These are phyloP conservation scores for Molorchus minor DNA, from an alignment of 2,888 invertebrate species.

Conservation along the genomic window DNA sequence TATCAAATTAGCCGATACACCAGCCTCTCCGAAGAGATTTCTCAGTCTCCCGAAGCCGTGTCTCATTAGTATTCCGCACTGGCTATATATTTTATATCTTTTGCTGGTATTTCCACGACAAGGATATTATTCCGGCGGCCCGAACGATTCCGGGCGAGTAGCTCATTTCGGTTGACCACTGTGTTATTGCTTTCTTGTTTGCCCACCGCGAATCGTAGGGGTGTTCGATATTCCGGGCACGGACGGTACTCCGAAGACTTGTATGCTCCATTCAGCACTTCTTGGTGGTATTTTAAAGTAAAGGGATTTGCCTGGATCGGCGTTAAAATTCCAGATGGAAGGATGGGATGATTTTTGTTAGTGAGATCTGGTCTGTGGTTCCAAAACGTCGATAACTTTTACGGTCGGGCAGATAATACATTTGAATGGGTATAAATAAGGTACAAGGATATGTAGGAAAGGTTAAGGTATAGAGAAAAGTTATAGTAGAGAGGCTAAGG, in stretches of 20 bases:
- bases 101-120: slow-evolving; percentile 58
- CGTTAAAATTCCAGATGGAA: slow-evolving; percentile 49
- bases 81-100: slow-evolving; percentile 61
- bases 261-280: slow-evolving; percentile 56
- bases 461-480: too few relatives aligned
- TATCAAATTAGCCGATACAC: slow-evolving; percentile 12
- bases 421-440: too few relatives aligned
- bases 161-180: slow-evolving; percentile 61
- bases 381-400: too few relatives aligned
- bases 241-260: slow-evolving; percentile 50
- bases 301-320: slow-evolving; percentile 49
- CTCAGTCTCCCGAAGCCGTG: not conserved
- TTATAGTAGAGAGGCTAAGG: too few relatives aligned
- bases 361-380: too few relatives aligned
- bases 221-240: slow-evolving; percentile 52
- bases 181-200: slow-evolving; percentile 58
- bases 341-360: too few relatives aligned
- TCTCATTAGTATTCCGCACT: slow-evolving; percentile 56
- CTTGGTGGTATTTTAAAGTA: slow-evolving; percentile 48
- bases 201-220: slow-evolving; percentile 37
- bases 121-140: slow-evolving; percentile 58
- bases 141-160: slow-evolving; percentile 56
- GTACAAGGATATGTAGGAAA: too few relatives aligned
- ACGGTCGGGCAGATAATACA: too few relatives aligned
- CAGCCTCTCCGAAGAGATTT: slow-evolving; percentile 22